These are phyloP conservation scores for Chirona hameri DNA, from an alignment of 2,888 invertebrate species.

Conservation along the genomic window DNA sequence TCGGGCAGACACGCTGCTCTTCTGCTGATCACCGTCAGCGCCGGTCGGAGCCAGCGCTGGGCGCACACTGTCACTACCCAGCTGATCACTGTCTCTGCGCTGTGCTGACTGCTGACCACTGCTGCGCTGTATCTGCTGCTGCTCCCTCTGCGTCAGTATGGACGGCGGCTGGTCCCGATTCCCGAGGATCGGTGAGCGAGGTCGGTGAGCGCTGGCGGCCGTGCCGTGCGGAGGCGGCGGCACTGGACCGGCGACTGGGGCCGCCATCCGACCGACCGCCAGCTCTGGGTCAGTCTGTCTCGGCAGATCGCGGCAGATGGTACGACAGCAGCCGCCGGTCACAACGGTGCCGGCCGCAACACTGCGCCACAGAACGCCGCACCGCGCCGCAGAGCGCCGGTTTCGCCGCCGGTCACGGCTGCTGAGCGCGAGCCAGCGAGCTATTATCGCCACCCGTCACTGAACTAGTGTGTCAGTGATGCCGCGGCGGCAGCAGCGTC, in stretches of 20 bases:
- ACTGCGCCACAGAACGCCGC: background rate
- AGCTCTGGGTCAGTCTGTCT: background rate
- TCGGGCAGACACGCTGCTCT: no score
- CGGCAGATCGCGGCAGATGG: background rate
- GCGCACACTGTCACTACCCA: no score
- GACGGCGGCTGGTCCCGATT: background rate
- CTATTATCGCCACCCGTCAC: background rate
- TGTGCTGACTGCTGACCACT: no score
- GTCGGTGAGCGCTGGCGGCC: background rate
- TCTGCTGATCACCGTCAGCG: no score
- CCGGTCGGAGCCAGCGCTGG: no score
- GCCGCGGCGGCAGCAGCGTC: background rate
- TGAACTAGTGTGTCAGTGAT: slow-evolving; percentile 12
- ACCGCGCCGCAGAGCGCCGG: background rate
- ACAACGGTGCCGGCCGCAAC: background rate
- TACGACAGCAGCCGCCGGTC: background rate
- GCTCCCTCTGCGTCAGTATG: no score
- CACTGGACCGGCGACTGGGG: background rate
- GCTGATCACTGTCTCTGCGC: no score
- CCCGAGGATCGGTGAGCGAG: no score
- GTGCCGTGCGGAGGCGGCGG: background rate
- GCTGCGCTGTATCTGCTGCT: no score
- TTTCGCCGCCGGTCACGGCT: slow-evolving; percentile 6
- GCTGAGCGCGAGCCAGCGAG: background rate
- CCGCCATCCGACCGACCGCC: background rate